Evolutionary conservation across 2,888 invertebrate genomes (phyloP).

Genomic region (Serrognathus titanus): DNA sequence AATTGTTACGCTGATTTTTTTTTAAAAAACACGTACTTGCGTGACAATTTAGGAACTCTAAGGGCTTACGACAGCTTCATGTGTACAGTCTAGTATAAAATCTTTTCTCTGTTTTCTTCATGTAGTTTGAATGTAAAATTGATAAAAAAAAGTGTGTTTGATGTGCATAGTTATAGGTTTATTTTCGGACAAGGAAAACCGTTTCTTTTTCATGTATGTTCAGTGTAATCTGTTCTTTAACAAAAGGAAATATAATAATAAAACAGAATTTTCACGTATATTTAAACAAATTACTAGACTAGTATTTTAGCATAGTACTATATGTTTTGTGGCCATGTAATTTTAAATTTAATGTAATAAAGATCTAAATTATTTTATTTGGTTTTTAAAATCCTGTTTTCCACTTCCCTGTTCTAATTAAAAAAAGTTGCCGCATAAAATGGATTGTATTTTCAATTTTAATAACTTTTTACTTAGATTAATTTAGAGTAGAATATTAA

Average conservation of each 20-base stretch:
- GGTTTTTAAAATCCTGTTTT: slow-evolving; percentile 2
- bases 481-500: no score
- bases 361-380: slow-evolving; percentile 47
- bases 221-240: slow-evolving; percentile 6
- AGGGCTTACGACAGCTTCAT: slow-evolving; percentile 36
- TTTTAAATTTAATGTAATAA: slow-evolving; percentile 53
- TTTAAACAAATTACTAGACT: slow-evolving; percentile 7
- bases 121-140: slow-evolving; percentile 24
- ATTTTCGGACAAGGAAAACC: slow-evolving; percentile 12
- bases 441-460: no score
- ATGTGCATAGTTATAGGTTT: slow-evolving; percentile 35
- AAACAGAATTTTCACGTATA: slow-evolving; percentile 8
- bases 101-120: slow-evolving; percentile 23
- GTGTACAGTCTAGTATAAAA: slow-evolving; percentile 38
- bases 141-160: slow-evolving; percentile 33
- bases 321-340: slow-evolving; percentile 54
- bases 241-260: not conserved
- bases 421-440: no score
- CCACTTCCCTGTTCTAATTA: no score
- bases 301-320: slow-evolving; percentile 42
- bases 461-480: no score
- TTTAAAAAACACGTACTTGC: slow-evolving; percentile 23
- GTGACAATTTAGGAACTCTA: slow-evolving; percentile 23
- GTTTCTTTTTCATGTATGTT: slow-evolving; percentile 11
- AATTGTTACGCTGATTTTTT: slow-evolving; percentile 22